Evolutionary conservation across 2,797 vertebrate genomes (phyloP).

Genomic region (Tinamus major): DNA sequence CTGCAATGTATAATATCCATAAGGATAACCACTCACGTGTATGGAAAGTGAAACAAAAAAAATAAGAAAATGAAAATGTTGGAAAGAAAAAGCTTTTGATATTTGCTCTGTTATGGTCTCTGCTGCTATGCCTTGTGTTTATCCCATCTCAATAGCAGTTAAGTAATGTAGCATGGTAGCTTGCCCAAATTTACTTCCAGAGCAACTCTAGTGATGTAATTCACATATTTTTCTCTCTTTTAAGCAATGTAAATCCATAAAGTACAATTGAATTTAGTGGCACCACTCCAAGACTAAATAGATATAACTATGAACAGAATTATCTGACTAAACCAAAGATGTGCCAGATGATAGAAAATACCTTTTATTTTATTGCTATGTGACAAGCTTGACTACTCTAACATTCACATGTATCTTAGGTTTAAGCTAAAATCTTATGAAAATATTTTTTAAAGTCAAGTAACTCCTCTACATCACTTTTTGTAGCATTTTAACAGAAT

Average conservation of each 20-base stretch:
- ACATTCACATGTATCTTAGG: neutral
- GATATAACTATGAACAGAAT: constrained; percentile 56
- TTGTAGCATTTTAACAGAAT: neutral
- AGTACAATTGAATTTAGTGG: constrained; percentile 30
- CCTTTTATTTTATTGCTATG: constrained; percentile 42
- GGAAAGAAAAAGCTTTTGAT: neutral
- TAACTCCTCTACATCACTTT: neutral
- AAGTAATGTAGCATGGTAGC: constrained; percentile 5
- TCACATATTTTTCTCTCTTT: constrained; percentile 21
- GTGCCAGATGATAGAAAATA: constrained; percentile 17
- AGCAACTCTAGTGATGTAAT: constrained; percentile 24
- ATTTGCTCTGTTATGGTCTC: neutral
- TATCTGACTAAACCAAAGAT: constrained; percentile 63
- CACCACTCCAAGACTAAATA: constrained; percentile 58
- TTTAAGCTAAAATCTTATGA: constrained; percentile 26
- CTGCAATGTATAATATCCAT: neutral
- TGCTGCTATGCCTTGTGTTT: neutral
- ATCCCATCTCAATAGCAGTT: neutral
- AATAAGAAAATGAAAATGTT: neutral
- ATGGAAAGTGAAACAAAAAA: neutral
- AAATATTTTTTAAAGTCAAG: constrained; percentile 6
- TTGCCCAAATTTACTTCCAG: neutral
- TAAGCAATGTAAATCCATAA: constrained; percentile 44
- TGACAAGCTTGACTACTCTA: constrained; percentile 28
- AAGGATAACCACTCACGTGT: neutral